phyloP scores from a whole-genome alignment of 2,113 vertebrate genomes.

The Cryptoleucopteryx plumbea region DNA sequence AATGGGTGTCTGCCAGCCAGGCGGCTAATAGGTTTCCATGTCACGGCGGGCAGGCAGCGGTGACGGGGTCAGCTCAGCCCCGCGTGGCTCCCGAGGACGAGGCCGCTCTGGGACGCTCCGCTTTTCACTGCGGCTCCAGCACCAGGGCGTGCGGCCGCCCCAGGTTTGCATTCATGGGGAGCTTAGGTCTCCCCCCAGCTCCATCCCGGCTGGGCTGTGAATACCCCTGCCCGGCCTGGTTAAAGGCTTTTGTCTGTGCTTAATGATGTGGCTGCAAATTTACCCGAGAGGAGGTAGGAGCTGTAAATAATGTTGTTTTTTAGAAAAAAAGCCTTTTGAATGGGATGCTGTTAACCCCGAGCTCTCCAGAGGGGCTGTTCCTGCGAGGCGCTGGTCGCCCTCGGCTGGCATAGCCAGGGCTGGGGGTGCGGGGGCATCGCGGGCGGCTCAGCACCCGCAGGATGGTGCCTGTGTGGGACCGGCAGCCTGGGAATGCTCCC shows the following conservation, averaged over 20 bases:
- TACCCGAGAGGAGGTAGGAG: neutral
- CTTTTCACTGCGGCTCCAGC: neutral
- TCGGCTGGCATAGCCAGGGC: neutral
- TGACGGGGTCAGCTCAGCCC: neutral
- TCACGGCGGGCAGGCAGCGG: neutral
- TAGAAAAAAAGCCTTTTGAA: neutral
- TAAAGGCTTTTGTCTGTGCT: neutral
- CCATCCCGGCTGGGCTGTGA: neutral
- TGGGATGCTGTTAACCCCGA: neutral
- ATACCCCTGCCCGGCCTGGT: neutral
- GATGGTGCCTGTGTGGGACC: neutral
- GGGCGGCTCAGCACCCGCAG: neutral
- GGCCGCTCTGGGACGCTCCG: fast-evolving
- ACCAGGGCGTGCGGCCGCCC: neutral
- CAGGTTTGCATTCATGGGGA: neutral
- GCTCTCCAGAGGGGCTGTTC: neutral
- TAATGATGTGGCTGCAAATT: neutral
- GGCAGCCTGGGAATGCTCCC: neutral
- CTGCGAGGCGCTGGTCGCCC: neutral
- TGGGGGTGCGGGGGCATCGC: fast-evolving
- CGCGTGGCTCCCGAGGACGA: neutral
- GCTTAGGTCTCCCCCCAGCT: neutral
- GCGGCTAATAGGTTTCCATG: neutral
- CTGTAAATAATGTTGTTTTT: neutral
- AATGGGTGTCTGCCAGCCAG: neutral